Conservation (phyloP, 2,888 invertebrate genomes). For the Candidula unifasciata region DNA sequence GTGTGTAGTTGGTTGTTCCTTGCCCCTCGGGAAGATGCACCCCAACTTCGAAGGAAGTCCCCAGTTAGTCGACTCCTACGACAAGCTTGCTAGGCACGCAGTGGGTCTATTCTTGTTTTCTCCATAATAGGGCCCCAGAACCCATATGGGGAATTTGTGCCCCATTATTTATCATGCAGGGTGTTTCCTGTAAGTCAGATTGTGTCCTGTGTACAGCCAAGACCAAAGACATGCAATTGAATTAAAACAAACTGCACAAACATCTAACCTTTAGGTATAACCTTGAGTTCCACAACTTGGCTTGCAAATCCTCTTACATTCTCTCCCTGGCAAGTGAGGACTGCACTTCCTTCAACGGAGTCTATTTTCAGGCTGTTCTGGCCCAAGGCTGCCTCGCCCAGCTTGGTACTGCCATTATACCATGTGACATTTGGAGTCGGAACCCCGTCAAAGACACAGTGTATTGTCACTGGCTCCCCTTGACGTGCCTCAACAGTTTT, state of each 20-base stretch:
- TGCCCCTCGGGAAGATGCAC: too few relatives aligned
- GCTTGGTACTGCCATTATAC: constrained; percentile 3
- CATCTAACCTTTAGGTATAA: not conserved
- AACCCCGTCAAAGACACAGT: constrained; percentile 9
- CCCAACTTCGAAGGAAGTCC: too few relatives aligned
- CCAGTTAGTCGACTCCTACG: too few relatives aligned
- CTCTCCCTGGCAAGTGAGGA: constrained; percentile 29
- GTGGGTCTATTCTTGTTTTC: too few relatives aligned
- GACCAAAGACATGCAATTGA: not conserved
- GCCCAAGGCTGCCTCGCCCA: not conserved
- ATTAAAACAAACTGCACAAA: not conserved
- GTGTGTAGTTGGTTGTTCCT: too few relatives aligned
- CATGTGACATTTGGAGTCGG: constrained; percentile 33
- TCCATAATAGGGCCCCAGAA: too few relatives aligned
- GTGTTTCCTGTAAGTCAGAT: too few relatives aligned
- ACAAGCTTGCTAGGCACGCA: too few relatives aligned
- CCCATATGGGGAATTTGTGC: too few relatives aligned
- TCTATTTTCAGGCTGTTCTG: constrained; percentile 2
- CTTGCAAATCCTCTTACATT: not conserved
- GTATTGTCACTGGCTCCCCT: constrained; percentile 1
- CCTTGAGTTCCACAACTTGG: not conserved
- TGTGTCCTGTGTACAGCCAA: too few relatives aligned
- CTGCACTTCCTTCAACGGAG: not conserved
- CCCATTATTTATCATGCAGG: too few relatives aligned
- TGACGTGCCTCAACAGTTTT: not conserved